Evolutionary conservation across 2,113 vertebrate species (phyloP), one percentile per base, ranked within the genome.

Genomic region (Lagenorhynchus albirostris): DNA sequence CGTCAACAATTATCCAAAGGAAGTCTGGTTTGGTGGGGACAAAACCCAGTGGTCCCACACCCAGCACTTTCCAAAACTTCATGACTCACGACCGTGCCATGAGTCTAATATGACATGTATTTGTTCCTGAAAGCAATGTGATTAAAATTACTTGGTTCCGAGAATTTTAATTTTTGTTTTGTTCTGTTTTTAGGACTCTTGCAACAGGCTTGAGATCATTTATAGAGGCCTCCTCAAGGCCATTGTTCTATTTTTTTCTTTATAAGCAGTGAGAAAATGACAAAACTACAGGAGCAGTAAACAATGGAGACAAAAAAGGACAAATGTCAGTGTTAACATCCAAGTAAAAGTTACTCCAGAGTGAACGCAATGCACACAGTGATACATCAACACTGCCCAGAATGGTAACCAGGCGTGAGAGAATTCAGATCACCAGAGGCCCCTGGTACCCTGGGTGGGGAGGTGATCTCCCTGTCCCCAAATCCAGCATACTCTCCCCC

Each of bases 351-450:
- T 47, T n/a, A 62, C 77, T 80, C 18, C 55, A 25, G 76, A 74
- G 18, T 25, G 67, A 58, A 41, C 20, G 31, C 65, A 60, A n/a
- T 14, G 8, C 58, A 60, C 63, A 67, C 63, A 26, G 41, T 0
- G 62, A 63, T 4, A 36, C 1, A 38, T 23, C 23, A 8, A 36
- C 9, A 6, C 53, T 1, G 6, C 8, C 33, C n/a, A 0, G 3
- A 31, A 17, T 1, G 21, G 80, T 26, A 73, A 50, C 17, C 9
- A 13, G 38, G n/a, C 18, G 1, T 26, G 63, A 81, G 0, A 20
- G 60, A 47, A 29, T 4, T 38, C 58, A 38, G 53, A 79, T 41
- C 14, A 3, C 18, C 3, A 4, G 13, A 50, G 67, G 84, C 38
- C 67, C 21, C 87, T 6, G 1, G 44, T 4, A 14, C 58, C 26